A percentile compares a stretch with the other conserved stretches of the same genome.
These are phyloP conservation scores for Lasioglossum pauxillum DNA, from an alignment of 2,888 invertebrate species.

Conservation along the genomic window DNA sequence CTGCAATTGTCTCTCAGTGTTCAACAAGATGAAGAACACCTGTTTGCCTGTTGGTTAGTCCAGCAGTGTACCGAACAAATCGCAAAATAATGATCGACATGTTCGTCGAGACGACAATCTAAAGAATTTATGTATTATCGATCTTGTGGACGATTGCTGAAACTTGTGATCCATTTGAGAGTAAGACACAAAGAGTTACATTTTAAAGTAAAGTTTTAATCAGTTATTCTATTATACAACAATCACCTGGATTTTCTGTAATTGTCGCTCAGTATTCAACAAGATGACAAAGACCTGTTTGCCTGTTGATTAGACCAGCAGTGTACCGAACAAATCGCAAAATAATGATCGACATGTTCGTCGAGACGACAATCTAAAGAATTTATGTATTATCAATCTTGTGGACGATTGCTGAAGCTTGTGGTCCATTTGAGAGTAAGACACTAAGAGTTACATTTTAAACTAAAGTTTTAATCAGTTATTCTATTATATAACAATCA, in stretches of 20 bases:
- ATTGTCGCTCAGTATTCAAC: too few species aligned
- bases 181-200: too few species aligned
- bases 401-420: background rate
- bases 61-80: slow-evolving; percentile 23
- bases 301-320: background rate
- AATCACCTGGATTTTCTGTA: too few species aligned
- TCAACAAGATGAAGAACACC: too few species aligned
- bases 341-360: slow-evolving; percentile 4
- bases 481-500: too few species aligned
- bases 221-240: too few species aligned
- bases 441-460: background rate
- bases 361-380: slow-evolving; percentile 6
- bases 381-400: slow-evolving; percentile 8
- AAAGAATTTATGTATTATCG: slow-evolving; percentile 15
- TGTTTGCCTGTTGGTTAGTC: background rate
- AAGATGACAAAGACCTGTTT: background rate
- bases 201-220: too few species aligned
- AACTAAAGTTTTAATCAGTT: too few species aligned
- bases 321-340: slow-evolving; percentile 22
- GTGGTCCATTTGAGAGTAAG: background rate
- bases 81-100: slow-evolving; percentile 2
- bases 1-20: too few species aligned
- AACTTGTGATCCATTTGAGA: too few species aligned
- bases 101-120: background rate
- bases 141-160: background rate